Conservation (phyloP, 2,888 invertebrate species). For the Acrobeloides nanus region DNA sequence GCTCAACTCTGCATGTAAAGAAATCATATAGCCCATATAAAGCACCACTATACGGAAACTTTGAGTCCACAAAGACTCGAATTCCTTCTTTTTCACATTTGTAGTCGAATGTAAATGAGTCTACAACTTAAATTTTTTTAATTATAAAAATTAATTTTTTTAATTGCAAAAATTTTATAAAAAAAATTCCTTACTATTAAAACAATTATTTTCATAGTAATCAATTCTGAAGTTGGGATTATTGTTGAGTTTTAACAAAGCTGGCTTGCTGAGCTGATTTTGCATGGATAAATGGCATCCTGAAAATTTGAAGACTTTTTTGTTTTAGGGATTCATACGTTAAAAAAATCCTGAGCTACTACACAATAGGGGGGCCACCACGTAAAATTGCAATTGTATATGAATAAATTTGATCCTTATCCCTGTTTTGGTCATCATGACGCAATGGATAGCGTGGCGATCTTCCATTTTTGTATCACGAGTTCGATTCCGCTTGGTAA, state of each 20-base stretch:
- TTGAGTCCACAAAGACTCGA: slow-evolving; percentile 41
- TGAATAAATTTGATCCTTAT: no score
- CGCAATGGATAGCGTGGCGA: no score
- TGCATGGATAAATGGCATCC: slow-evolving; percentile 49
- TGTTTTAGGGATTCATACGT: no score
- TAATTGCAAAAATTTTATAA: not conserved
- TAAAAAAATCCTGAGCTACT: no score
- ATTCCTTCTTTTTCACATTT: slow-evolving; percentile 47
- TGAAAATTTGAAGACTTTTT: no score
- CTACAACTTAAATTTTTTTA: slow-evolving; percentile 46
- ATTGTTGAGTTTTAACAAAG: slow-evolving; percentile 49
- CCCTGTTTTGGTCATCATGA: no score
- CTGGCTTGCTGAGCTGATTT: slow-evolving; percentile 51
- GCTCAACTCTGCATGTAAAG: slow-evolving; percentile 52
- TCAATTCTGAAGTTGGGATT: slow-evolving; percentile 53
- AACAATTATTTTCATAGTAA: slow-evolving; percentile 54
- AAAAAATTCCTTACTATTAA: slow-evolving; percentile 40
- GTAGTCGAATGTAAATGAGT: slow-evolving; percentile 48
- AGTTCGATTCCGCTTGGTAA: no score
- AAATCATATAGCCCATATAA: slow-evolving; percentile 54
- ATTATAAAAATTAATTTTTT: not conserved
- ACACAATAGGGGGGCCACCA: no score
- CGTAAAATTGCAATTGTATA: no score
- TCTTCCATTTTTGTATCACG: no score
- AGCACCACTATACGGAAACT: slow-evolving; percentile 52